Base-by-base conservation (phyloP, 2,113 vertebrate species). In the Illadopsis cleaveri region DNA sequence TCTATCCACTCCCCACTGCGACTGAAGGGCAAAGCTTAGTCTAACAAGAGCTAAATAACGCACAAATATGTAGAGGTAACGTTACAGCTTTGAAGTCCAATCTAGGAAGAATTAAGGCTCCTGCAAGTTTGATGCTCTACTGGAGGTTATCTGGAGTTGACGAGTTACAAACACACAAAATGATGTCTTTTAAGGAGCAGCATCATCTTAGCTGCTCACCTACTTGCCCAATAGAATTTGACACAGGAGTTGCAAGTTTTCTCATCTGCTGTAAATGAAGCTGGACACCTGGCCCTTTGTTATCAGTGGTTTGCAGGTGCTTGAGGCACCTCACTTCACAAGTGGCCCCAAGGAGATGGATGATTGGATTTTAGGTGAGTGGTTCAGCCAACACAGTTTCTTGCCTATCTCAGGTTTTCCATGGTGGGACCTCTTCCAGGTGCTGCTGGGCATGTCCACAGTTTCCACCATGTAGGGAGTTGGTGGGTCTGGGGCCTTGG, bases 21-120 rank as follows among this genome's bases (percentile, higher is more conserved):
- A 85, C 72, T 76, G 96, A 80, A 96, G 80, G 90, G 90, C 87
- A 96, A 93, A 94, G 84, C 84, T 94, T 95, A 94, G 82, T 82
- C 82, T 86, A 93, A 95, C 86, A 96, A 95, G 54, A 90, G 48
- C 76, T 90, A 81, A 92, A 70, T 89, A 58, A 84, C 0, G 0
- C 50, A 77, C 33, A 86, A 38, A 61, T 73, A 77, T 42, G 21
- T 73, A 21, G 1, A 90, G 76, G 42, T 73, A 78, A 42, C 0
- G 0, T 71, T 81, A 11, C 17, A 53, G 47, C 71, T 96, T 96
- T 96, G 90, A 96, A 95, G 75, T 88, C 75, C 38, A 20, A 6
- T 50, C 66, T 75, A 47, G 71, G 85, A 73, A 83, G 35, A 70
- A 76, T 38, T 82, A 95, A 95, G 54, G 35, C 62, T 95, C 50